phyloP scores from a whole-genome alignment of 2,113 vertebrate genomes.

The Naja naja region DNA sequence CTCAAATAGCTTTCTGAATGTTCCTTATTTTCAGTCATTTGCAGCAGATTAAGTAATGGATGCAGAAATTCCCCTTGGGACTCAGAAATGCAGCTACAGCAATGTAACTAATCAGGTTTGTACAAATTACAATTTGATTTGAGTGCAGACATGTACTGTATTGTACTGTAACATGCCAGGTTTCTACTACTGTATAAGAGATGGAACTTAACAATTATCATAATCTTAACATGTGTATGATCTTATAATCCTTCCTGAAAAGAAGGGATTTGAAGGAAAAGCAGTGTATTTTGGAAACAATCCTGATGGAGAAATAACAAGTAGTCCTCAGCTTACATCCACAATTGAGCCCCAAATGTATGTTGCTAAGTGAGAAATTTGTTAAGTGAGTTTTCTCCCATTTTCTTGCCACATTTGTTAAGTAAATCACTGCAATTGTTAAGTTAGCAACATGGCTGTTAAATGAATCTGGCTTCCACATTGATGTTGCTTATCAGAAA shows the following conservation, averaged over 20 bases:
- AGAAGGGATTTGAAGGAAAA: neutral
- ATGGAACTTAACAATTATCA: neutral
- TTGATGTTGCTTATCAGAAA: neutral
- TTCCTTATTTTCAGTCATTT: neutral
- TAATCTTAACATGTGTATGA: neutral
- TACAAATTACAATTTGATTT: neutral
- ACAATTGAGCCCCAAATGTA: neutral
- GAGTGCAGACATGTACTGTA: neutral
- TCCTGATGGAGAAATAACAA: neutral
- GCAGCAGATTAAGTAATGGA: constrained; percentile 3
- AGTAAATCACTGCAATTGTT: neutral
- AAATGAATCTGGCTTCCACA: neutral
- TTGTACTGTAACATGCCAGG: neutral
- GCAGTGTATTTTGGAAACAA: neutral
- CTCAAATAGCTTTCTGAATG: neutral
- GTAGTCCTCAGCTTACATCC: neutral
- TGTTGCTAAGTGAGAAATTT: neutral
- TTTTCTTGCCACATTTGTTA: neutral
- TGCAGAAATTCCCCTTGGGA: neutral
- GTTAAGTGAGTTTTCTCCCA: neutral
- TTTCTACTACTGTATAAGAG: neutral
- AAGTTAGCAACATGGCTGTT: neutral
- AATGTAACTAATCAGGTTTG: neutral
- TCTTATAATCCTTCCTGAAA: neutral
- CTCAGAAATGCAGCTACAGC: accelerated